Evolutionary conservation across 92 coral and sea anemone genomes (phyloP), one percentile per base, ranked within the genome.

Genomic region (Phenganax marumi): DNA sequence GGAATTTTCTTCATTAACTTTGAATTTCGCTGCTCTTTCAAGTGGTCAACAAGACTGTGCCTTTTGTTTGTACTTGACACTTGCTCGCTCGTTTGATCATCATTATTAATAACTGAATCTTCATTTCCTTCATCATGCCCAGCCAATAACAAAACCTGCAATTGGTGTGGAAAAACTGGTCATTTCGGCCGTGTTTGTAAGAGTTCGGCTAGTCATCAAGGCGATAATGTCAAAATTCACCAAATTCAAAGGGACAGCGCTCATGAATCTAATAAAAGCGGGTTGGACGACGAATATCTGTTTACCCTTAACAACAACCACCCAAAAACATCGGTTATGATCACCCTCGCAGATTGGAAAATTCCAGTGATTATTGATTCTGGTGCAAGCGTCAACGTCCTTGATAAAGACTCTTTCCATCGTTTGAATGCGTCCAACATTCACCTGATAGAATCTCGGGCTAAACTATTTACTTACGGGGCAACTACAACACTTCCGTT

Each of bases 291-390:
- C 8, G 68, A 81, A n/a, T 81, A 68, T 81, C 25, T 70, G 74
- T 81, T 68, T 23, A 56, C 85, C 24, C 71, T 81, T 51, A 50
- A 52, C 47, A 81, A 81, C 74, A 57, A 14, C 22, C 65, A 50
- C 8, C 65, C 50, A 6, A 81, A 51, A 1, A 69, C 70, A 8
- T 77, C 39, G 52, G 26, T n/a, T n/a, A n/a, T 81, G 70, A 81
- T 64, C 56, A 75, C 70, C 43, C 65, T 21, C 13, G 68, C 65
- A 19, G 54, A 73, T 24, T n/a, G n/a, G n/a, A 56, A 25, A 39
- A 68, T 81, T 81, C 50, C 85, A 12, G 74, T 81, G 58, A 81
- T 81, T 25, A 54, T 81, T 23, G 85, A 70, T 66, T 81, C 85
- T 0, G 85, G 85, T 10, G 39, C 79, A 1, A 81, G 61, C 14